Base-by-base conservation (phyloP, 1,140 invertebrate species). In the Drosophila ogumai region DNA sequence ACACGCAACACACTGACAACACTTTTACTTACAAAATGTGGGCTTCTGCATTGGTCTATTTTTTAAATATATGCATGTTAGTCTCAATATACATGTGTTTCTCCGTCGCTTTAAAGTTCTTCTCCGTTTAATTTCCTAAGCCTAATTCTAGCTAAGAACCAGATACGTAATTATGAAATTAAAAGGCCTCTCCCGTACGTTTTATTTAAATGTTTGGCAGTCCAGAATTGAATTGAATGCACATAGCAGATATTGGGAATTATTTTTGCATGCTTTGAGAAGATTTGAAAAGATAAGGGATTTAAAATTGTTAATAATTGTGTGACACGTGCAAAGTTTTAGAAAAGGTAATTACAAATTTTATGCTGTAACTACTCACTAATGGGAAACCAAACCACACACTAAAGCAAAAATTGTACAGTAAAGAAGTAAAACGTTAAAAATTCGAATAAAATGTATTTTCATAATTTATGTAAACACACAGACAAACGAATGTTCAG, bases 401-500 rank as follows among this genome's bases (percentile, higher is more conserved):
- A 46, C 34, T 43, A 68, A 69, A 43, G 73, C 36, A 59, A 65
- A 67, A 85, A 72, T 57, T 90, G 85, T 90, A 90, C 85, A 90
- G 85, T 79, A 71, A 88, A 75, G 41, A 74, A 74, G 38, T 77
- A 81, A 81, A 88, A 79, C 28, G 67, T 77, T 81, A 81, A 79
- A 54, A 84, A 81, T 81, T 90, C 86, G 86, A 90, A 90, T 90
- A 90, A 77, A 85, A 75, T 81, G 76, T 90, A 85, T 90, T 90
- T 90, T 90, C 74, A 85, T 90, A 90, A 85, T 90, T 85, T 85
- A 85, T 90, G 74, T 73, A 75, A 77, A 76, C 66, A 76, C 66
- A 86, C 69, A 81, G 54, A 76, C 56, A 86, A 79, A 72, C 59
- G 79, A 81, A 84, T 73, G 64, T 69, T 73, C 36, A 75, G 78